phyloP scores from a whole-genome alignment of 1,140 invertebrate genomes.

The Ridgeia piscesae region DNA sequence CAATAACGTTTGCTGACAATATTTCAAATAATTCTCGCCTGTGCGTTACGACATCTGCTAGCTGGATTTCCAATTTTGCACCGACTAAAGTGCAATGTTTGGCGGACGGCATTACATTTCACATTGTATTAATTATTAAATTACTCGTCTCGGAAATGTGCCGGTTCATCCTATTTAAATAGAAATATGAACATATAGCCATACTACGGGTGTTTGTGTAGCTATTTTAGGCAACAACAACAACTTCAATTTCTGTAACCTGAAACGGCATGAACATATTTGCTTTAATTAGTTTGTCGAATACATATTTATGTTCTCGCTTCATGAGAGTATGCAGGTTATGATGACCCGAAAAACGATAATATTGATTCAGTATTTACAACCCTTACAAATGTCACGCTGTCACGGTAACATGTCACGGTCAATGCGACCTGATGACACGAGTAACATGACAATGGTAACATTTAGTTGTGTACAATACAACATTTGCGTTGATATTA shows the following conservation, averaged over 20 bases:
- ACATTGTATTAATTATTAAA: not conserved
- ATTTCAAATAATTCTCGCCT: not conserved
- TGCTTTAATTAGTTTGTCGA: not conserved
- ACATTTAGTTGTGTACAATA: not conserved
- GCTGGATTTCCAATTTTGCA: not conserved
- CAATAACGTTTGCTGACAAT: not conserved
- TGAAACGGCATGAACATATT: not conserved
- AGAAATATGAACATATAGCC: too few relatives aligned
- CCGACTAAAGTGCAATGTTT: not conserved
- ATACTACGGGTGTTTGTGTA: too few relatives aligned
- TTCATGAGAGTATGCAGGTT: not conserved
- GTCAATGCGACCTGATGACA: not conserved
- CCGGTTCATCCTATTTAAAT: too few relatives aligned
- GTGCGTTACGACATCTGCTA: too few relatives aligned
- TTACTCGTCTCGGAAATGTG: not conserved
- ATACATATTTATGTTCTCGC: not conserved
- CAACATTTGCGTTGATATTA: not conserved
- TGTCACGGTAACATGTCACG: not conserved
- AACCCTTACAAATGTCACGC: not conserved
- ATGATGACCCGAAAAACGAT: not conserved
- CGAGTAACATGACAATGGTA: not conserved
- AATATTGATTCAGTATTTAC: not conserved
- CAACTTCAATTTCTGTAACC: not conserved
- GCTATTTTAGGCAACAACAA: too few relatives aligned
- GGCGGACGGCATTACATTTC: not conserved